Base-by-base conservation (phyloP, 2,888 invertebrate species). In the Synergus japonicus region DNA sequence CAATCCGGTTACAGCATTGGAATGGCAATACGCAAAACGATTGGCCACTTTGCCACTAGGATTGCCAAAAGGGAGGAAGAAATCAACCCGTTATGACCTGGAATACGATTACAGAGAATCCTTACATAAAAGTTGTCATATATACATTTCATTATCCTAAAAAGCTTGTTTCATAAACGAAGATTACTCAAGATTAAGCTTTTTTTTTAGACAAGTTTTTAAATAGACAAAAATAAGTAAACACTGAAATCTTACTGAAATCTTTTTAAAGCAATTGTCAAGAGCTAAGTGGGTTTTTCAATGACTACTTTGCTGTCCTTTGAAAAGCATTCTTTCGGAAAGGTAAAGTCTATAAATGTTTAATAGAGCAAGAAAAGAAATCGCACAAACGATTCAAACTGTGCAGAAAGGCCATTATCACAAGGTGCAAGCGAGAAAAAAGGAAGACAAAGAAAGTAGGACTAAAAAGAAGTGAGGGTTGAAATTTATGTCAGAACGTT, bases 401-500 rank as follows among this genome's bases (percentile, higher is more conserved):
- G 54, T 54, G 73, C 37, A 54, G 41, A 73, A 54, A 73, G 54
- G 54, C 54, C 69, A 73, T 73, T 54, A 73, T 73, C 54, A 73
- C 13, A 37, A 73, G 64, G 58, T 69, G 43, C 9, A 73, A 73
- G 73, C n/a, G 49, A 15, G 12, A 73, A 49, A 44, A 44, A 67
- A 15, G 54, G 22, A 65, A 73, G 63, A 78, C 79, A 81, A 73
- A 49, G 73, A 49, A 37, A n/a, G 73, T 54, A 15, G 78, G 78
- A 80, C 77, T 69, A 78, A 78, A 78, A 81, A 78, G 79, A 81
- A 79, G 81, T 77, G 81, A 78, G 78, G 82, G 78, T 80, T 81
- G 81, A 84, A 85, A 87, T 86, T 86, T 84, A 84, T 85, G 82
- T 86, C 81, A 82, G 79, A 81, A 83, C 81, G 84, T 83, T 83